A percentile compares a stretch with the other conserved stretches of the same genome.
Evolutionary conservation across 2,797 vertebrate species (phyloP).

Genomic region (Gephyroberyx darwinii): DNA sequence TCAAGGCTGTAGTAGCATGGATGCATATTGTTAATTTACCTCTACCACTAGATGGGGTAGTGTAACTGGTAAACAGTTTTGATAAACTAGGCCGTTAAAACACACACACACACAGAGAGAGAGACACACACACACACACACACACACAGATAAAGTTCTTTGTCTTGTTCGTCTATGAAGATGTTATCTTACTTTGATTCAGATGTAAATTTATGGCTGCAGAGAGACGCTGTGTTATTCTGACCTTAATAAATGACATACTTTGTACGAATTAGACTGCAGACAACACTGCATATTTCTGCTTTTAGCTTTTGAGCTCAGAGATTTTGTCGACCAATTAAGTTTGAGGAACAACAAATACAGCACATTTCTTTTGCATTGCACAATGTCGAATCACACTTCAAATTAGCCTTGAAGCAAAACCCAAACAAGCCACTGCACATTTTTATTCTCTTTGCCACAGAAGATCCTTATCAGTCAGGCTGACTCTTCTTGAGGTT

Average conservation of each 20-base stretch:
- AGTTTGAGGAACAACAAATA: slow-evolving; percentile 13
- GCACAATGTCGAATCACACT: slow-evolving; percentile 49
- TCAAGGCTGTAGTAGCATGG: not conserved
- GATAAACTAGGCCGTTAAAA: not conserved
- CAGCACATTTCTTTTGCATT: slow-evolving; percentile 39
- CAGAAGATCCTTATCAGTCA: slow-evolving; percentile 51
- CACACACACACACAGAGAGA: not conserved
- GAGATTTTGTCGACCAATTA: not conserved
- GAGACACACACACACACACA: not conserved
- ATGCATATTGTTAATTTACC: slow-evolving; percentile 27
- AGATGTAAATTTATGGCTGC: no score
- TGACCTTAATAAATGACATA: not conserved
- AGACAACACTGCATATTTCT: no score
- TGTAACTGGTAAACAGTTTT: not conserved
- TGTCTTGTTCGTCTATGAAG: no score
- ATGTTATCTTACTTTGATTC: no score
- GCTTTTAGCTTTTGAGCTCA: no score
- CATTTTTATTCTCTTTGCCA: slow-evolving; percentile 51
- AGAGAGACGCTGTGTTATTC: no score
- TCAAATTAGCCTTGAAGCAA: slow-evolving; percentile 46
- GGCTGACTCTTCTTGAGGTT: slow-evolving; percentile 53
- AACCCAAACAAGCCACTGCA: slow-evolving; percentile 66
- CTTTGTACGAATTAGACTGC: not conserved
- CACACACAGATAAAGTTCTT: no score
- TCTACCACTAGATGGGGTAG: slow-evolving; percentile 30